A percentile compares a stretch with the other conserved stretches of the same genome.
Evolutionary conservation across 2,113 vertebrate genomes (phyloP).

Genomic region (Synodontis membranacea): DNA sequence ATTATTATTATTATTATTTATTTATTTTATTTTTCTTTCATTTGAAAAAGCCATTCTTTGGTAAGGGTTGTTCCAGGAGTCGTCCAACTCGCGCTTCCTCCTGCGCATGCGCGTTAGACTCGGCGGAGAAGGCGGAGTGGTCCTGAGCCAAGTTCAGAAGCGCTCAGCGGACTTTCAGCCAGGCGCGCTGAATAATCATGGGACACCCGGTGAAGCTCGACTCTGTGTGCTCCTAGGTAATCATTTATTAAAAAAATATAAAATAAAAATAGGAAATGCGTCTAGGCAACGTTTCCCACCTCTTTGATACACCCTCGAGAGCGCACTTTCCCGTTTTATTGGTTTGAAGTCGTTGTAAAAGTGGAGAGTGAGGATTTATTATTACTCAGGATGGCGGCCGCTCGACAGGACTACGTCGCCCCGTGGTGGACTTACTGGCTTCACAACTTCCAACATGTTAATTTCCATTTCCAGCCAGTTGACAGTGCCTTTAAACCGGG

Average conservation of each 20-base stretch:
- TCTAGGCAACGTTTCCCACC: slow-evolving; percentile 36
- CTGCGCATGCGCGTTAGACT: slow-evolving; percentile 44
- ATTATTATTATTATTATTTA: too few relatives aligned
- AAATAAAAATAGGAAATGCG: slow-evolving; percentile 41
- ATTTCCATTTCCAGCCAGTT: slow-evolving; percentile 71
- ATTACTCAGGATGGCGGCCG: slow-evolving; percentile 73
- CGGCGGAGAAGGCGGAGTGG: slow-evolving; percentile 11
- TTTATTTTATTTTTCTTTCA: too few relatives aligned
- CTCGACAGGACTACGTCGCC: slow-evolving; percentile 82
- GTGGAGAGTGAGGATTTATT: slow-evolving; percentile 10
- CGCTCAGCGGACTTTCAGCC: neutral
- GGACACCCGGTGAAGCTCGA: slow-evolving; percentile 35
- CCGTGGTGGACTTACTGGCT: slow-evolving; percentile 95
- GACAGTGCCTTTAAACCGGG: slow-evolving; percentile 79
- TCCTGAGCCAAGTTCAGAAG: slow-evolving; percentile 16
- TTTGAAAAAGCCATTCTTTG: too few relatives aligned
- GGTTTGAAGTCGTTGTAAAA: slow-evolving; percentile 14
- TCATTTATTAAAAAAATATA: too few relatives aligned
- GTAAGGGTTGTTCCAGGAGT: too few relatives aligned
- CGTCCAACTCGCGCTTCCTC: neutral
- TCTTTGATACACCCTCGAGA: neutral
- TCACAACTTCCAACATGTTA: slow-evolving; percentile 85
- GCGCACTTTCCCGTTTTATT: neutral
- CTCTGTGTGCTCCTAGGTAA: neutral
- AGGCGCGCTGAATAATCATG: slow-evolving; percentile 1